Conservation (phyloP, 2,888 invertebrate genomes). For the Poecilobothrus nobilitatus region DNA sequence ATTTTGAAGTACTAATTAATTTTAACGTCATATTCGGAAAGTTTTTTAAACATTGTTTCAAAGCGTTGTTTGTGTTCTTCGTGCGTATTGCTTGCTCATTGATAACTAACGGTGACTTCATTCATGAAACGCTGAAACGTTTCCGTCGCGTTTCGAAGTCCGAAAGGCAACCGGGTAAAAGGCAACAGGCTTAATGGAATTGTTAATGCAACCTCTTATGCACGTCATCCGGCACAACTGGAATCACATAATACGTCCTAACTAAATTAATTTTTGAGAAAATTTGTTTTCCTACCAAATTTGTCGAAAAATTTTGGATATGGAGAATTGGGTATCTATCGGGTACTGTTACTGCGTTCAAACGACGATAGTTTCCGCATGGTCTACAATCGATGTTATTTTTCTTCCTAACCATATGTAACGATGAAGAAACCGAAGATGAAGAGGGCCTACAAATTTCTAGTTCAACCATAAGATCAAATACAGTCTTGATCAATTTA, state of each 20-base stretch:
- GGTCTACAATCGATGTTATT: neutral
- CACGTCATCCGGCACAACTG: neutral
- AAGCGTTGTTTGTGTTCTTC: conserved; percentile 25
- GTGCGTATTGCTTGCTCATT: conserved; percentile 21
- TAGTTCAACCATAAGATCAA: too few species aligned
- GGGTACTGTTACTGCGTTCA: conserved; percentile 7
- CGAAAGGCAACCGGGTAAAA: conserved; percentile 30
- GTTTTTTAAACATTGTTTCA: conserved; percentile 19
- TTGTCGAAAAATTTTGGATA: neutral
- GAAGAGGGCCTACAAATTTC: too few species aligned
- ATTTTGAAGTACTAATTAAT: too few species aligned
- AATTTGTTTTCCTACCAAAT: conserved; percentile 21
- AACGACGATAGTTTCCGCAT: neutral
- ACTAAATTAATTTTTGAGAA: conserved; percentile 27
- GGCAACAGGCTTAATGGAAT: conserved; percentile 35
- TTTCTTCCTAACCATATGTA: too few species aligned
- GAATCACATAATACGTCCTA: conserved; percentile 26
- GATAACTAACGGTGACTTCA: conserved; percentile 22
- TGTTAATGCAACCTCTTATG: conserved; percentile 22
- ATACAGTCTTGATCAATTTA: too few species aligned
- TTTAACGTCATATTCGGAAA: conserved; percentile 22
- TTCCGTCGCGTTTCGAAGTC: conserved; percentile 31
- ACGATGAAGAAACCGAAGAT: too few species aligned
- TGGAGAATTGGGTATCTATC: conserved; percentile 11
- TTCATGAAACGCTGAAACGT: conserved; percentile 33